Base-by-base conservation (phyloP, 2,888 invertebrate species). In the Iselma pallidipennis region DNA sequence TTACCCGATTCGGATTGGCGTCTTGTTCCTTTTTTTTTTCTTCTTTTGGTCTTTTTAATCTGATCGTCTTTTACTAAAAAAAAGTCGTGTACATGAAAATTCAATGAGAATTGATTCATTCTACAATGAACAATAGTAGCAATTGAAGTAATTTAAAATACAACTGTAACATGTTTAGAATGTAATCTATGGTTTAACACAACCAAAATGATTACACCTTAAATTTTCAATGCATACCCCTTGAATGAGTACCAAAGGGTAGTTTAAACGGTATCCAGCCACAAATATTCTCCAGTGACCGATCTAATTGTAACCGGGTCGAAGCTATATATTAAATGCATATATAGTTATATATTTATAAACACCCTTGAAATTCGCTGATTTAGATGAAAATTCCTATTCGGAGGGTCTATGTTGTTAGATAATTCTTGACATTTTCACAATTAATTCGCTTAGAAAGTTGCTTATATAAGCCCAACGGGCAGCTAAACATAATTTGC, bases 381-480 rank as follows among this genome's bases (percentile, higher is more conserved):
- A 45, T 45, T 45, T 23, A 21, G 45, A 45, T 23, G 21, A 23
- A 45, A 42, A 42, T 42, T 42, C 19, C 19, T 14, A 33, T n/a
- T n/a, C 16, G 9, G 1, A 23, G 12, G 45, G 23, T n/a, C 23
- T 42, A 42, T 42, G 19, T 42, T 42, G 19, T 42, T 42, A 23
- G 21, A 72, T 71, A 71, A 71, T 70, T 68, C 66, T 49, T 67
- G 71, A 71, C 72, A 66, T 71, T 71, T 73, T 71, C 69, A 62
- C 71, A 70, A 72, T 74, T 74, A 72, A 72, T 72, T 71, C 70
- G 66, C 71, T 65, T 63, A 64, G 69, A 66, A 72, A 70, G 70
- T 68, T 66, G 63, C 57, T 66, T 71, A 72, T 67, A n/a, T n/a
- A 59, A 58, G 66, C 69, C 70, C 66, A 68, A 60, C 55, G 64